Base-by-base conservation (phyloP, 1,140 invertebrate genomes). In the Calephelis virginiensis region DNA sequence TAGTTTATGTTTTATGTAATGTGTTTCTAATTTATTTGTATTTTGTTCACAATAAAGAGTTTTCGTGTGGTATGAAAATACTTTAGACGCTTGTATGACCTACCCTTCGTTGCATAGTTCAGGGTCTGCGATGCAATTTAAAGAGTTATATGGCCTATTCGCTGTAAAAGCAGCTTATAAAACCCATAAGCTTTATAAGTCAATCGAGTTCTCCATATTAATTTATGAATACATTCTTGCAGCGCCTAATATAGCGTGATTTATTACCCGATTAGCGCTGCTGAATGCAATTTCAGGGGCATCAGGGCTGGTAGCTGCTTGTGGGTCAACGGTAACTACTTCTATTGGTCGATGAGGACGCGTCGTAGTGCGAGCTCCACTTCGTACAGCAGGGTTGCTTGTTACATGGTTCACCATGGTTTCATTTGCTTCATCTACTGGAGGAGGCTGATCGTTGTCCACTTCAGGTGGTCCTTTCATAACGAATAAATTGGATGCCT, bases 281-380 rank as follows among this genome's bases (percentile, higher is more conserved):
- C 91, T 94, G 64, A 94, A 94, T 5, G 94, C 93, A 9, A 92
- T 92, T 78, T 94, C 93, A 0, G 92, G 92, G 5, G 81, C 85
- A 68, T 93, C 92, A 13, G 92, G 92, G 38, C 83, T 89, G 64
- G 68, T 67, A 45, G 82, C 78, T 3, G 75, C 38, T 38, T 84
- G 76, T 0, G 91, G 85, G 12, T 90, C 87, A 5, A 92, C 76
- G 5, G 91, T 86, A 61, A 92, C 88, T 5, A 92, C 86, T 50
- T 92, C 90, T 17, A 86, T 89, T 5, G 85, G 82, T 79, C 46
- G 90, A 74, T 66, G 82, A 53, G 71, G 91, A 78, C 67, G 87
- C 74, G 72, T 86, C 53, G 81, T 75, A 4, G 80, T 91, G 11
- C 67, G 74, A 5, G 77, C 73, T 7, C 66, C 75, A 46, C 59